These are phyloP conservation scores for Caenorhabditis elegans DNA, from an alignment of 1,140 invertebrate species.

Conservation along the genomic window WBcel235 BX284606.5:12655001-12655500, in stretches of 20 bases:
- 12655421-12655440: conserved; percentile 8
- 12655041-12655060: too few species aligned
- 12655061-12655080: too few species aligned
- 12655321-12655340: conserved; percentile 1
- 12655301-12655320: conserved; percentile 22
- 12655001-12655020: neutral
- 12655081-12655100: neutral
- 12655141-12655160: neutral
- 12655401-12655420: conserved; percentile 19
- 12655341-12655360: neutral
- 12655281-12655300: conserved; percentile 1
- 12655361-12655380: neutral
- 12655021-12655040: too few species aligned
- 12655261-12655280: conserved; percentile 15
- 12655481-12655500: neutral
- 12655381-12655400: conserved; percentile 16
- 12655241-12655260: neutral
- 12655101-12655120: neutral
- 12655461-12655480: neutral
- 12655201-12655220: conserved; percentile 1
- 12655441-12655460: neutral
- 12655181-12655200: neutral
- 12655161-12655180: conserved; percentile 15
- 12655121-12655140: neutral
- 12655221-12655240: neutral